Evolutionary conservation across 1,140 invertebrate species (phyloP), one percentile per base, ranked within the genome.

Genomic region (Sarcophaga bullata): DNA sequence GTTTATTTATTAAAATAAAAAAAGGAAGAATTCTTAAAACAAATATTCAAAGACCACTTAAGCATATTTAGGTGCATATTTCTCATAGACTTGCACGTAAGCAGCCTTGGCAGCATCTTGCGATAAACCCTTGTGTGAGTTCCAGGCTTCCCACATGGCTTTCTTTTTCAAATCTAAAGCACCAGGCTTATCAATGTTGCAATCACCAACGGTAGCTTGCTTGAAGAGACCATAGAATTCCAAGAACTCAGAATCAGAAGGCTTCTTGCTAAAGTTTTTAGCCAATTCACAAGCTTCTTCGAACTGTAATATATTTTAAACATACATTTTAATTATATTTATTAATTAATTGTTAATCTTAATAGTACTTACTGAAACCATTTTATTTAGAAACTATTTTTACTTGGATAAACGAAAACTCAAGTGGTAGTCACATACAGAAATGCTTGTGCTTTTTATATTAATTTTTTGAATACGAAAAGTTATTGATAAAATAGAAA

Each of bases 111-210:
- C 97, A 81, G 93, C 94, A 49, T 97, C 96, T 89, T 94, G 92
- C 62, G 92, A 91, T 83, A 93, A 90, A 84, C 97, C 97, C 91
- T 97, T 98, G 89, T 94, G 95, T 9, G 86, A 90, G 85, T 93
- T 93, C 98, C 98, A 99, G 13, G 97, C 94, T 86, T 98, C 95
- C 96, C 97, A 99, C 90, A 99, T 99, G 3, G 97, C 97, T 91
- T 98, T 99, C 68, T 96, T 97, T 91, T 97, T 98, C 82, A 98
- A 93, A 91, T 99, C 97, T 47, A 81, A 80, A 72, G 73, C 80
- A 58, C 83, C 83, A 37, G 83, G 83, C 47, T 81, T 81, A 2
- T 81, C 80, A 47, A 83, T 62, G 80, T 81, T 83, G 47, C 98
- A 90, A 91, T 98, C 93, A n/a, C 97, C 96, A 82, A 95, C 91